Evolutionary conservation across 2,797 vertebrate genomes (phyloP), one percentile per base, ranked within the genome.

Genomic region (Eospalax fontanierii): DNA sequence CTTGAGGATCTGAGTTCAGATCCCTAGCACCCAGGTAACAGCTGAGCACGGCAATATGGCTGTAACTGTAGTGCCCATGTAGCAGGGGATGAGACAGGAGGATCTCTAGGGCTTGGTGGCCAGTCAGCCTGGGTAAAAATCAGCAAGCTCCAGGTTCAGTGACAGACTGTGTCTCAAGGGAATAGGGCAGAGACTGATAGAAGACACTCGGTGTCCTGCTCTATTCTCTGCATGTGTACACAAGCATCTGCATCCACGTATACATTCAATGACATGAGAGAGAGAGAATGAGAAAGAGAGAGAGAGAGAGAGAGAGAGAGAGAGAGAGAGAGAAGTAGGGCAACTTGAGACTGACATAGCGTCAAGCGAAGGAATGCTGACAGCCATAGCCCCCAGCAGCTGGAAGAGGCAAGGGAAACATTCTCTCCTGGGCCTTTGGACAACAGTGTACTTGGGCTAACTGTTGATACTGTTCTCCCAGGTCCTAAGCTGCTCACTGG

Each of bases 401-500:
- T 28, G 38, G 54, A 73, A 61, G 74, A 75, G 50, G 8, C 65
- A 61, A 33, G 30, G 40, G 28, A n/a, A 4, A 24, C 57, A 12
- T 50, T 66, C 81, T 94, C 24, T 38, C 61, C 18, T 24, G 61
- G 6, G 4, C 68, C 30, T 68, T 71, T 19, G n/a, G 80, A 99
- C 99, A 30, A 99, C 99, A 90, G 99, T 98, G 99, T 99, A 98
- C 99, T 99, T 70, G 2, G 40, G 71, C 10, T 82, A 46, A 24
- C 97, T 91, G n/a, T 90, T 85, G 24, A 50, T 78, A 89, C 83
- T 43, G 97, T 96, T 90, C 82, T 93, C 35, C 95, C 97, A 70
- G 96, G 91, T 54, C 96, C 97, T n/a, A 87, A 40, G 66, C 66
- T 70, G 90, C 98, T 98, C 26, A 98, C 73, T 0, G 87, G 93